Base-by-base conservation (phyloP, 2,888 invertebrate genomes). In the Norana najaformis region DNA sequence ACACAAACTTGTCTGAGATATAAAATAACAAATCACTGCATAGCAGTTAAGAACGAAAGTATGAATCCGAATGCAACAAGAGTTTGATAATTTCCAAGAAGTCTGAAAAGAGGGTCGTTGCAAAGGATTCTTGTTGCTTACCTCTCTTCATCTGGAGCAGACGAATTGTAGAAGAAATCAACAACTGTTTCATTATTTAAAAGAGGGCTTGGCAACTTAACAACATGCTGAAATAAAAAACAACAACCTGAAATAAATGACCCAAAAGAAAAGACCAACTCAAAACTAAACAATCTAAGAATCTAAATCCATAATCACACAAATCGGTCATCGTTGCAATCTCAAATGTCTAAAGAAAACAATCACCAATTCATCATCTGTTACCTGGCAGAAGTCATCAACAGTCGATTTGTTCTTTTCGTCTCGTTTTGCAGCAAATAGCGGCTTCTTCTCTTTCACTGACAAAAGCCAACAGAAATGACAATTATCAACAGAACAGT, bases 321-420 rank as follows among this genome's bases (percentile, higher is more conserved):
- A n/a, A n/a, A n/a, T 69, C 69, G 0, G 1, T 69, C 30, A 69
- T n/a, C 13, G 30, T 14, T 23, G 20, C 23, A 47, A 47, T 47
- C 47, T 47, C 4, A 6, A 20, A 23, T 47, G n/a, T n/a, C n/a
- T n/a, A n/a, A n/a, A n/a, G n/a, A n/a, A n/a, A n/a, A n/a, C n/a
- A n/a, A n/a, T n/a, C n/a, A n/a, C n/a, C n/a, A n/a, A n/a, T 69
- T n/a, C 4, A 23, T 47, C 23, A 34, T 82, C 34, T 34, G n/a
- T 83, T 83, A 83, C 83, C 34, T 85, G 85, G 16, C 85, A 85
- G 36, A 85, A 85, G 20, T 85, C 85, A 36, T 85, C 85, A 5
- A 85, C 85, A 0, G n/a, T 13, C 5, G 85, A 23, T 85, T 37
- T 35, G 16, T 85, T 85, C 37, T 37, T 85, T 18, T 85, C 85